Percentiles rank a stretch among this genome's conserved stretches.
Conservation (phyloP, 2,888 invertebrate species). For the Lasioglossum zephyrum region DNA sequence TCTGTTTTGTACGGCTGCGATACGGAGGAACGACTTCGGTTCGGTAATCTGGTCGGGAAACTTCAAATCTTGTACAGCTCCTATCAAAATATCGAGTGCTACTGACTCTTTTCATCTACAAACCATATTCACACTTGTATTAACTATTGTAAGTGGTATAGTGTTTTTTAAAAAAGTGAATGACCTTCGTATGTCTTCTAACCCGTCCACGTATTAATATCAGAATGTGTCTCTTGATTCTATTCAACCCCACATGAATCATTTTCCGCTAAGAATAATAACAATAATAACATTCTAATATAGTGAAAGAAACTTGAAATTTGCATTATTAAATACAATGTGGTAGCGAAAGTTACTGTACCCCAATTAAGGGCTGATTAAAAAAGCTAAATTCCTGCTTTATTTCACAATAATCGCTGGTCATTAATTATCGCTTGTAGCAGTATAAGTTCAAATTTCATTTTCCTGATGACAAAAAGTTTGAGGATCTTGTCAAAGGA, state of each 20-base stretch:
- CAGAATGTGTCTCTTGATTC: too few species aligned
- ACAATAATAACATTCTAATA: too few species aligned
- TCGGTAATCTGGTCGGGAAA: neutral
- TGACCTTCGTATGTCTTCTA: too few species aligned
- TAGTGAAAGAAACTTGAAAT: neutral
- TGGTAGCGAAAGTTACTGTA: neutral
- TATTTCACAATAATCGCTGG: too few species aligned
- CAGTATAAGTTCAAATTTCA: neutral
- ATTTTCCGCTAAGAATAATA: too few species aligned
- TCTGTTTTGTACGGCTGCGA: neutral
- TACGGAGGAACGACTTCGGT: neutral
- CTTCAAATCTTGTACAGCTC: neutral
- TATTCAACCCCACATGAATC: too few species aligned
- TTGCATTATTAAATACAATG: neutral
- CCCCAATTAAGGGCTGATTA: neutral
- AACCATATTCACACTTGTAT: neutral
- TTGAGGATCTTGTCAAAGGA: neutral
- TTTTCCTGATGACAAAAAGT: accelerated
- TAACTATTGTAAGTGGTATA: too few species aligned
- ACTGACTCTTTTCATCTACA: neutral
- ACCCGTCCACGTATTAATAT: too few species aligned
- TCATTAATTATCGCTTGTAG: neutral
- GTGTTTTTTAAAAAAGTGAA: too few species aligned
- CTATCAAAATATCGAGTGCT: neutral
- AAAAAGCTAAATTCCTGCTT: neutral